These are phyloP conservation scores for Danio kyathit DNA, from an alignment of 2,797 vertebrate genomes.

Conservation along the genomic window DNA sequence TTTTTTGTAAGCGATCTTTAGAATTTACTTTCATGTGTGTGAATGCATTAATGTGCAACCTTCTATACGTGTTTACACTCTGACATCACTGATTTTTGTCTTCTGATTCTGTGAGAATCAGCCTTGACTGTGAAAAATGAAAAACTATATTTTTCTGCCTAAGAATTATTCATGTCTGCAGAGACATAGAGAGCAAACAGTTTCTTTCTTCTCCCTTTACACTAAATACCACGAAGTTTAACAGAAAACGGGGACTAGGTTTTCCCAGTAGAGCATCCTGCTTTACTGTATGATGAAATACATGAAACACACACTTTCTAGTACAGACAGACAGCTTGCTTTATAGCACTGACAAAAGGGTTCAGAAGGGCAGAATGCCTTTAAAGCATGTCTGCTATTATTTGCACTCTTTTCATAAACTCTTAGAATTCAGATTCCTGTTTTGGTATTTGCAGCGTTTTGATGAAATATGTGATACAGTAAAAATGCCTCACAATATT, in stretches of 20 bases:
- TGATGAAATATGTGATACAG: not conserved
- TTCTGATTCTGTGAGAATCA: not conserved
- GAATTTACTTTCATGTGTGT: conserved; percentile 6
- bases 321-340: conserved; percentile 1
- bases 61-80: not conserved
- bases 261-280: not conserved
- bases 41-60: not conserved
- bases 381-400: not conserved
- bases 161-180: conserved; percentile 39
- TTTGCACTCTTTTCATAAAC: not conserved
- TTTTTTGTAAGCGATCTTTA: not conserved
- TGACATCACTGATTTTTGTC: not conserved
- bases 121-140: conserved; percentile 11
- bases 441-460: not conserved
- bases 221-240: conserved; percentile 21
- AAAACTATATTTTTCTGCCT: conserved; percentile 3
- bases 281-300: conserved; percentile 27
- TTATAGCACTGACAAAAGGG: not conserved
- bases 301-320: not conserved
- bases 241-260: not conserved
- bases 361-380: not conserved
- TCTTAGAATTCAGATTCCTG: not conserved
- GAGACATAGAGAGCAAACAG: conserved; percentile 23
- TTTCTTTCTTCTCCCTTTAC: conserved; percentile 19
- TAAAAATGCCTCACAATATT: no score